Conservation (phyloP, 2,797 vertebrate species). For the Brachyalestes nurse region DNA sequence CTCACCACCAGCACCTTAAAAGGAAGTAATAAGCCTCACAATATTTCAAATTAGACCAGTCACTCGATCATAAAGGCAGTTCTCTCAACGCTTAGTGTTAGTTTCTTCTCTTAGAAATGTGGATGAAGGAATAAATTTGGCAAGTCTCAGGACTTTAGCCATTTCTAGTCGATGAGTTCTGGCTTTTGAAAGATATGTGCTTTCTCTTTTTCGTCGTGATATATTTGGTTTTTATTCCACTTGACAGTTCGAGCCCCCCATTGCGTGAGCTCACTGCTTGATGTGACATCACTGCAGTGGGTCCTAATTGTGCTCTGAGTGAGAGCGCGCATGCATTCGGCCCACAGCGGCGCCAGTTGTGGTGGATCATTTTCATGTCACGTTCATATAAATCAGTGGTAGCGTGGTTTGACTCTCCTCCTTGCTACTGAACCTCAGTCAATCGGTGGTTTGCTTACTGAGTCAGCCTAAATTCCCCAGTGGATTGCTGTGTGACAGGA, state of each 20-base stretch:
- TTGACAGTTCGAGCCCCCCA: background rate
- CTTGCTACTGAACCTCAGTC: slow-evolving; percentile 53
- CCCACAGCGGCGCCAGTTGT: slow-evolving; percentile 63
- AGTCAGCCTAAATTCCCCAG: slow-evolving; percentile 51
- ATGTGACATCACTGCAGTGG: background rate
- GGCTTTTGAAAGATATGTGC: background rate
- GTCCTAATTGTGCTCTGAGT: background rate
- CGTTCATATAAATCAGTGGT: slow-evolving; percentile 63
- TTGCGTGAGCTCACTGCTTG: slow-evolving; percentile 1
- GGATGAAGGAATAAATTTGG: background rate
- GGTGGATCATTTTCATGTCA: slow-evolving; percentile 63
- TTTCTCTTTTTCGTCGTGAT: background rate
- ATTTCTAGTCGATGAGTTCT: background rate
- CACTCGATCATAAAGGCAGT: slow-evolving; percentile 24
- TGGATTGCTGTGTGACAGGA: slow-evolving; percentile 40
- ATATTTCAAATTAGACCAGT: background rate
- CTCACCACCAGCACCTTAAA: slow-evolving; percentile 16
- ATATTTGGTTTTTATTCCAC: background rate
- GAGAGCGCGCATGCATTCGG: slow-evolving; percentile 26
- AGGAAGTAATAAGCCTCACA: slow-evolving; percentile 29
- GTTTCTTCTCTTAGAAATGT: background rate
- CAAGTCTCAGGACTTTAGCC: background rate
- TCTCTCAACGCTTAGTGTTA: background rate
- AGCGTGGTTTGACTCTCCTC: slow-evolving; percentile 52
- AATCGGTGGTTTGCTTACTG: slow-evolving; percentile 54